These are phyloP conservation scores for Laodelphax striatellus DNA, from an alignment of 1,140 invertebrate species.

Conservation along the genomic window DNA sequence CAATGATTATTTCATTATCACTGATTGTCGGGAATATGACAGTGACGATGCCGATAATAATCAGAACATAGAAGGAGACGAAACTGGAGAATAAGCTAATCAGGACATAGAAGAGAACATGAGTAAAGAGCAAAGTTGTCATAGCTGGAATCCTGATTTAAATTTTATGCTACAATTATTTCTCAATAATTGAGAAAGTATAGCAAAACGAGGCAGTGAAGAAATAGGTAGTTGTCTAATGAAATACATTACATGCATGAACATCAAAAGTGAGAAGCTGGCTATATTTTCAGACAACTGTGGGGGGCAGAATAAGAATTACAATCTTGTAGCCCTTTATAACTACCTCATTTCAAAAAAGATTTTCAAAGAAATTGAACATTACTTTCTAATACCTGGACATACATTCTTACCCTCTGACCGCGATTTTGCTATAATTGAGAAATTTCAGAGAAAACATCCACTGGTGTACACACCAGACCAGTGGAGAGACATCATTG, in stretches of 20 bases:
- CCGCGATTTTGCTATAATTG: neutral
- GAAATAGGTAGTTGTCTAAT: conserved; percentile 2
- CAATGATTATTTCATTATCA: too few relatives aligned
- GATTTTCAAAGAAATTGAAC: neutral
- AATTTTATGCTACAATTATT: too few relatives aligned
- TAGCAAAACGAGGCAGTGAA: neutral
- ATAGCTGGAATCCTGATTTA: too few relatives aligned
- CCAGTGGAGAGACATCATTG: neutral
- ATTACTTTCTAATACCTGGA: conserved; percentile 1
- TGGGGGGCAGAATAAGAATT: neutral
- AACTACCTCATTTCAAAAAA: neutral
- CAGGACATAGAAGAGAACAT: too few relatives aligned
- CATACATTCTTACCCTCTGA: conserved; percentile 3
- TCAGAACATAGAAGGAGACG: too few relatives aligned
- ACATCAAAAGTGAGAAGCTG: conserved; percentile 1
- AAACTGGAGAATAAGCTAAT: too few relatives aligned
- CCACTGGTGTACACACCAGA: neutral
- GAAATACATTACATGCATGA: neutral
- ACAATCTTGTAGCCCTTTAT: too few relatives aligned
- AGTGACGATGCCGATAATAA: too few relatives aligned
- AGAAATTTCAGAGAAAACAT: conserved; percentile 1
- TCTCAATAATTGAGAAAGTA: too few relatives aligned
- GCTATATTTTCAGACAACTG: conserved; percentile 8
- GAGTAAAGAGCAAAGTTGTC: too few relatives aligned
- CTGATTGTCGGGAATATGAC: too few relatives aligned